Evolutionary conservation across 2,888 invertebrate genomes (phyloP), one percentile per base, ranked within the genome.

Genomic region (Aphodius sticticus): DNA sequence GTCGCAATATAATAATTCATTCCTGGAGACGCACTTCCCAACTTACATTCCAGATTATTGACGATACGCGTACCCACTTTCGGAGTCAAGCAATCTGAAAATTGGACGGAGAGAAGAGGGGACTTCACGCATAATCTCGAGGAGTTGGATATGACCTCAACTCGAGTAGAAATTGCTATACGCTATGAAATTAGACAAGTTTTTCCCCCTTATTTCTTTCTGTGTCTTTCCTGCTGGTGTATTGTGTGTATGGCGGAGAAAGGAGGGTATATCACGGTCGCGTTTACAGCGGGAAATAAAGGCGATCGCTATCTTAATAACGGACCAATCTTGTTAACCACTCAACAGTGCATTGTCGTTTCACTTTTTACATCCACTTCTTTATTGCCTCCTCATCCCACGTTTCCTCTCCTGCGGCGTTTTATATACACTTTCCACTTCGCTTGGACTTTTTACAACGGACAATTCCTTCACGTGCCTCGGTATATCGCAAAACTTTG

Each of bases 251-350:
- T 37, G 16, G 35, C 37, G 36, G 16, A 38, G 16, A 16, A 15
- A 36, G 76, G 37, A 15, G 37, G 76, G 69, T 87, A 87, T 86
- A 88, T 88, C 87, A 87, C 87, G 85, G 86, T 84, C 85, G 85
- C 86, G 87, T 89, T 89, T 89, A 89, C 88, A 85, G 88, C 83
- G 85, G 87, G 88, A 87, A 88, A 89, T 89, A 89, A 89, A 89
- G 88, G 87, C 88, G 89, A 89, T 89, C 88, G 89, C 88, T 88
- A 88, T 88, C 88, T 89, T 89, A 89, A 89, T 89, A 88, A 88
- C 88, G 85, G 88, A 88, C 88, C 88, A 89, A 89, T 89, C 89
- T 88, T 88, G 88, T 89, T 88, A 88, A 89, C 88, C 87, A 87
- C 88, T 87, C 87, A 86, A 86, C 87, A 86, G 86, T 86, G 86